Conservation (phyloP, 2,888 invertebrate species). For the Myopa tessellatipennis region DNA sequence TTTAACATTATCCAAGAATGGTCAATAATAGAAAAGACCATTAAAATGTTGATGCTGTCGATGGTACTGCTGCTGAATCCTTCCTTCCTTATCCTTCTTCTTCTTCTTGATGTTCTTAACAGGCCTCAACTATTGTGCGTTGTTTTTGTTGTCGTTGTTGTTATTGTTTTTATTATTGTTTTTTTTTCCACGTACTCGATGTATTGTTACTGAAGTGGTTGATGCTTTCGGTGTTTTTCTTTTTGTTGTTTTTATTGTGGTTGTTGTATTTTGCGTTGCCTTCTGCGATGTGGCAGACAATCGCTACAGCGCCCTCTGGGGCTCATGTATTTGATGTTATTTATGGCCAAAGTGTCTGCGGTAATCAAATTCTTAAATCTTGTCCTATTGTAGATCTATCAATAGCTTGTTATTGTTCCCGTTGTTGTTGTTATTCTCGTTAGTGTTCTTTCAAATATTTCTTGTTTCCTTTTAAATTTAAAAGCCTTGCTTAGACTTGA, state of each 20-base stretch:
- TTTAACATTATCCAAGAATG: background rate
- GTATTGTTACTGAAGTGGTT: too few relatives aligned
- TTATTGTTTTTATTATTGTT: too few relatives aligned
- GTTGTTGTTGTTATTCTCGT: background rate
- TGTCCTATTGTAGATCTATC: constrained; percentile 34
- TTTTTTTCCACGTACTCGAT: too few relatives aligned
- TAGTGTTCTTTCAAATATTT: constrained; percentile 3
- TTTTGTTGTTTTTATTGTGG: constrained; percentile 10
- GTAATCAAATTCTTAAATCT: constrained; percentile 66
- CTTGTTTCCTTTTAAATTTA: constrained; percentile 16
- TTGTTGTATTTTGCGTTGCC: constrained; percentile 14
- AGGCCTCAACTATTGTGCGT: background rate
- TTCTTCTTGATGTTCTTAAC: constrained; percentile 7
- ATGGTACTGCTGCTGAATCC: too few relatives aligned
- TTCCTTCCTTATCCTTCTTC: background rate
- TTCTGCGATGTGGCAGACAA: constrained; percentile 21
- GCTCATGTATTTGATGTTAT: constrained; percentile 65
- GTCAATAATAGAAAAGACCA: too few relatives aligned
- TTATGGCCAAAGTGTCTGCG: constrained; percentile 68
- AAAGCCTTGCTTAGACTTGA: constrained; percentile 19
- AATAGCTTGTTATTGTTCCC: background rate
- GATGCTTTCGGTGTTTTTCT: too few relatives aligned
- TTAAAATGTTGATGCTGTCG: too few relatives aligned
- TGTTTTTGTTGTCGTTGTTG: background rate
- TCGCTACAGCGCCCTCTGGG: constrained; percentile 55